Conservation (phyloP, 2,888 invertebrate species). For the Venustoraphidia nigricollis region DNA sequence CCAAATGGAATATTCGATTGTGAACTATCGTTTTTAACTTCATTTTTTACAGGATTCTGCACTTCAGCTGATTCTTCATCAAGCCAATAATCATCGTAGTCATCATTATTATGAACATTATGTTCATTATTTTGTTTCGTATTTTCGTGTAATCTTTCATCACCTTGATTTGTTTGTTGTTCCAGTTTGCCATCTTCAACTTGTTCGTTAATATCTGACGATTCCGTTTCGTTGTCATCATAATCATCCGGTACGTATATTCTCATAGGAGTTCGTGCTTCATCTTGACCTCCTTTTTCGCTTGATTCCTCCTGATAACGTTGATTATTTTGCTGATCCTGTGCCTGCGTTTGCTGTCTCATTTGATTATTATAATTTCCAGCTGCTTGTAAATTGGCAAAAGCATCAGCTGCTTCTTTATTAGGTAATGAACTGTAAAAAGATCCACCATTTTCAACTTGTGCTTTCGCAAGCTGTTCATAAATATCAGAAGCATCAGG, state of each 20-base stretch:
- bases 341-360: constrained; percentile 17
- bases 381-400: constrained; percentile 40
- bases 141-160: constrained; percentile 12
- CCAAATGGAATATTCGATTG: constrained; percentile 12
- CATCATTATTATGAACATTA: constrained; percentile 10
- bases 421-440: constrained; percentile 45
- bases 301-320: constrained; percentile 26
- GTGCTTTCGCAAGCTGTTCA: no score
- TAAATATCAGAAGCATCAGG: no score
- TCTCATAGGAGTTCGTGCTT: constrained; percentile 32
- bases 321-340: constrained; percentile 20
- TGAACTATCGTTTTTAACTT: constrained; percentile 11
- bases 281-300: constrained; percentile 20
- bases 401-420: constrained; percentile 41
- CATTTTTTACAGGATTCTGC: constrained; percentile 13
- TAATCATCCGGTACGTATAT: constrained; percentile 33
- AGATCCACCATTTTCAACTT: neutral
- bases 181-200: constrained; percentile 12
- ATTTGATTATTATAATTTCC: constrained; percentile 30
- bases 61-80: constrained; percentile 11
- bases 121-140: constrained; percentile 6
- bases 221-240: constrained; percentile 7
- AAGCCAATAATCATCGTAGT: constrained; percentile 17
- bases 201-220: constrained; percentile 4
- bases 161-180: constrained; percentile 13